Base-by-base conservation (phyloP, 2,888 invertebrate genomes). In the Anoplius nigerrimus region DNA sequence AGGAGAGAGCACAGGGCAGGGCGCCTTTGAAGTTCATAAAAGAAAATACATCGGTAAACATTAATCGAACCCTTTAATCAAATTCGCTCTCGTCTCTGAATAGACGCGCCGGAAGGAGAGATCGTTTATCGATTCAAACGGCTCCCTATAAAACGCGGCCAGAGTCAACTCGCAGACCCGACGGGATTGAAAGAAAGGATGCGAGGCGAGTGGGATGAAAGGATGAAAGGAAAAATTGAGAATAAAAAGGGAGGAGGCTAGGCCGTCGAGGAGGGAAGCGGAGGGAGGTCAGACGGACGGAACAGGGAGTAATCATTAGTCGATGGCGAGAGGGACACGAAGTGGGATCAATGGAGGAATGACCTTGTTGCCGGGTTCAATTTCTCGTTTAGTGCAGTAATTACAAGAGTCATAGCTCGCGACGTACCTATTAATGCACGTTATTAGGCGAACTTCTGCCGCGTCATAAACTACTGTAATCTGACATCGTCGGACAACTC, bases 41-140 rank as follows among this genome's bases (percentile, higher is more conserved):
- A 75, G 68, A 78, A 78, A 76, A 77, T 68, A 73, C 78, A 66
- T 69, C 69, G 76, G 75, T 76, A 80, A 82, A 81, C 82, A 81
- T 81, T 84, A 82, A 84, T 84, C 80, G 81, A 84, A 82, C 83
- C 79, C 78, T 77, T 79, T 79, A 81, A 82, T 82, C 80, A 81
- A 80, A 81, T 80, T 77, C 75, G 62, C 72, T 74, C 73, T 68
- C 64, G 66, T 72, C 75, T 75, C 66, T 71, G 64, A 70, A 76
- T 76, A 71, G 76, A 63, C 75, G 65, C 52, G 71, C 59, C 73
- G 70, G 66, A 65, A 56, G 58, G 64, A 62, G 72, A 62, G 62
- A 72, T 73, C 71, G 76, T 75, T 82, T 82, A 84, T 84, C 83
- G 83, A 82, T 82, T 82, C 79, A 75, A 81, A 78, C 79, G 79